Conservation (phyloP, 2,797 vertebrate species). For the Rhincodon typus region DNA sequence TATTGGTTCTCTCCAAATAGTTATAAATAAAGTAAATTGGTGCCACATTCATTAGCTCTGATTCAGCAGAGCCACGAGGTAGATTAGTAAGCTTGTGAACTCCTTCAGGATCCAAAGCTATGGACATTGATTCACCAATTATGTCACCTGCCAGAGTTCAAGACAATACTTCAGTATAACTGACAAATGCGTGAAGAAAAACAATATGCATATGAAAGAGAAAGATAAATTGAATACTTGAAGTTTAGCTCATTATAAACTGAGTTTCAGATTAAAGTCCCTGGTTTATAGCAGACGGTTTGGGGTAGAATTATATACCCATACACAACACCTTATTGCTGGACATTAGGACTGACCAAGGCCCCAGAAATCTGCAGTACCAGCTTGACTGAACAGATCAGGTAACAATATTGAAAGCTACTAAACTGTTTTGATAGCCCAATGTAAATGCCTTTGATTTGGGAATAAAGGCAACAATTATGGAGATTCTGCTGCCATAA, state of each 20-base stretch:
- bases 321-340: background rate
- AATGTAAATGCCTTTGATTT: background rate
- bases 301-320: background rate
- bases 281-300: background rate
- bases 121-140: constrained; percentile 62
- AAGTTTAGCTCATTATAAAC: background rate
- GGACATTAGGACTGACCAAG: background rate
- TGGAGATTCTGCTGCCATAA: background rate
- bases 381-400: background rate
- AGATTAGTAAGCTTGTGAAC: constrained; percentile 58
- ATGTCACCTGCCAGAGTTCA: constrained; percentile 65
- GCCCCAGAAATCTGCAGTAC: background rate
- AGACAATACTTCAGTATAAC: background rate
- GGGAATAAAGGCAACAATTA: background rate
- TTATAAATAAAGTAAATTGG: constrained; percentile 67
- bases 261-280: background rate
- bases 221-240: background rate
- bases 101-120: constrained; percentile 56
- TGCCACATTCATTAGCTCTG: constrained; percentile 62
- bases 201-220: background rate
- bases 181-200: background rate
- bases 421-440: background rate
- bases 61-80: constrained; percentile 67
- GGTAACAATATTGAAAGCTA: background rate
- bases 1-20: constrained; percentile 64